These are phyloP conservation scores for Agrotis clavis DNA, from an alignment of 2,888 invertebrate species.

Conservation along the genomic window DNA sequence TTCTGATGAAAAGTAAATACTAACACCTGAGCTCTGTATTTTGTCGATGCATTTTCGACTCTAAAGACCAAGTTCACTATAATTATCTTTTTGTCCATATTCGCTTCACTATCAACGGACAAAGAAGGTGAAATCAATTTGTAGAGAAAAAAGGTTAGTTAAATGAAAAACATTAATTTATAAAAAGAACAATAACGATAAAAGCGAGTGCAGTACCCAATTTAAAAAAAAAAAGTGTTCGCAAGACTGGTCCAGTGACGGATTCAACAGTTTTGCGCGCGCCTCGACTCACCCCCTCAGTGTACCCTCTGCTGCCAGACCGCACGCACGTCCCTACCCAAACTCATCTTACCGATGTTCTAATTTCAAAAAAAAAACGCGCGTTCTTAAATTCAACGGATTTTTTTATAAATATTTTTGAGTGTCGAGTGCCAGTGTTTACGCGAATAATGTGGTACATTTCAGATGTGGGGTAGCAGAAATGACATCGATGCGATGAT, in stretches of 20 bases:
- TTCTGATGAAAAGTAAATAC: slow-evolving; percentile 21
- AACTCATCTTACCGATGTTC: slow-evolving; percentile 70
- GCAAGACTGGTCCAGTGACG: slow-evolving; percentile 71
- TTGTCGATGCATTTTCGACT: slow-evolving; percentile 15
- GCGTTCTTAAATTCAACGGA: slow-evolving; percentile 56
- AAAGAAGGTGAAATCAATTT: neutral
- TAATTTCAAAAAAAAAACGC: slow-evolving; percentile 67
- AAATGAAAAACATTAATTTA: neutral
- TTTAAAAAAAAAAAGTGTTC: slow-evolving; percentile 63
- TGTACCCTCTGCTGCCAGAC: slow-evolving; percentile 64
- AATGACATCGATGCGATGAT: slow-evolving; percentile 74
- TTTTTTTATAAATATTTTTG: slow-evolving; percentile 60
- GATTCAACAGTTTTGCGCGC: slow-evolving; percentile 89
- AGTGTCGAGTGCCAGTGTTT: slow-evolving; percentile 72
- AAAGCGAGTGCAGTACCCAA: slow-evolving; percentile 60
- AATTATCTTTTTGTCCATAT: neutral
- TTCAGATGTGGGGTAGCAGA: slow-evolving; percentile 81
- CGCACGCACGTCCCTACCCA: slow-evolving; percentile 73
- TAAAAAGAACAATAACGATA: slow-evolving; percentile 34
- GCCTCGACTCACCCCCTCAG: slow-evolving; percentile 80
- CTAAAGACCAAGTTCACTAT: slow-evolving; percentile 3
- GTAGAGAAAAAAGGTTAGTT: no score
- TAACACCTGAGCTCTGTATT: slow-evolving; percentile 13
- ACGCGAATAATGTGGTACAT: slow-evolving; percentile 79
- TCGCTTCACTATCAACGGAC: neutral